Evolutionary conservation across 2,888 invertebrate species (phyloP).

Genomic region (Cephus runcator): DNA sequence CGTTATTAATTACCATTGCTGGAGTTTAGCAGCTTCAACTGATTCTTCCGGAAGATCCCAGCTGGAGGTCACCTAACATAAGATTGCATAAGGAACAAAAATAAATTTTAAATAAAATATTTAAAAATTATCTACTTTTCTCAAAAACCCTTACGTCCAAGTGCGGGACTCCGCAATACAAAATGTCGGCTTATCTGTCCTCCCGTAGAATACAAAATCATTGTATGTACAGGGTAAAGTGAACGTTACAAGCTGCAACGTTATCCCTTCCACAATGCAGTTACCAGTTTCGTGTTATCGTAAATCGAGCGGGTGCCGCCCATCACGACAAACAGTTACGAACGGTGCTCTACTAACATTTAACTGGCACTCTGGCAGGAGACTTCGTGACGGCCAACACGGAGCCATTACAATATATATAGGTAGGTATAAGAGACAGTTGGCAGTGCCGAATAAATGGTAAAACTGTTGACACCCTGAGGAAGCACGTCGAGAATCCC

Average conservation of each 20-base stretch:
- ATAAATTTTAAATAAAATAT: not conserved
- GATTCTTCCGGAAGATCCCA: not conserved
- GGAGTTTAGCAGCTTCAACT: not conserved
- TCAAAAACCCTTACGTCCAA: not conserved
- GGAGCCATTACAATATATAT: not conserved
- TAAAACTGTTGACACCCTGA: not conserved
- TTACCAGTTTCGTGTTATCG: constrained; percentile 32
- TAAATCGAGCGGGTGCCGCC: constrained; percentile 34
- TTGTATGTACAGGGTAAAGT: not conserved
- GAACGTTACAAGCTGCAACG: not conserved
- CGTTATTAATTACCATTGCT: constrained; percentile 28
- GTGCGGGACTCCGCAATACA: not conserved
- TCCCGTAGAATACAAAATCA: not conserved
- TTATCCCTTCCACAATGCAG: constrained; percentile 27
- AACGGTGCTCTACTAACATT: constrained; percentile 42
- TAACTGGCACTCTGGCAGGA: constrained; percentile 10
- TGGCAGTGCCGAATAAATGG: constrained; percentile 1
- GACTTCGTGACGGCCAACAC: not conserved
- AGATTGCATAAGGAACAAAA: not conserved
- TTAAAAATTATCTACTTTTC: not conserved
- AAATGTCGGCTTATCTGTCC: not conserved
- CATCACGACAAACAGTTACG: constrained; percentile 32
- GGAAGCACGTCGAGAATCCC: not conserved
- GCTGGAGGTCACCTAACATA: not conserved
- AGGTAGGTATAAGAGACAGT: constrained; percentile 2